These are phyloP conservation scores for Euclidia mi DNA, from an alignment of 2,888 invertebrate genomes.

Conservation along the genomic window DNA sequence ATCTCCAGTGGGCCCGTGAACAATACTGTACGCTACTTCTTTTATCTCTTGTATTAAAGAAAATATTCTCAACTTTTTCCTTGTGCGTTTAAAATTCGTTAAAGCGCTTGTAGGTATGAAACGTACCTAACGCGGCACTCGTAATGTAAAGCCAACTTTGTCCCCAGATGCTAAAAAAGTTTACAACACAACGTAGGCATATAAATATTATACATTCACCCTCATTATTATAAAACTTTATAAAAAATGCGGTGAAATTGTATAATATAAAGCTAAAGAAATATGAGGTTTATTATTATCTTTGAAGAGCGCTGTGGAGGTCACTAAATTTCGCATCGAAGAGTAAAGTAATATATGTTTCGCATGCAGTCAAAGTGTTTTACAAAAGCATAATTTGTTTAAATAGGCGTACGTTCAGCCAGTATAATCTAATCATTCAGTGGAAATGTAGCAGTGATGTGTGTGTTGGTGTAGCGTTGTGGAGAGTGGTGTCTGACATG, in stretches of 20 bases:
- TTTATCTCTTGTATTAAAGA: slow-evolving; percentile 52
- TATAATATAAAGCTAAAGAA: slow-evolving; percentile 30
- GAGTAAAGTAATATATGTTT: no score
- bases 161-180: slow-evolving; percentile 55
- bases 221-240: slow-evolving; percentile 45
- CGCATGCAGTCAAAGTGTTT: no score
- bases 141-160: slow-evolving; percentile 51
- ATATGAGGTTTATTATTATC: slow-evolving; percentile 16
- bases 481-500: no score
- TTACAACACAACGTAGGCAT: slow-evolving; percentile 49
- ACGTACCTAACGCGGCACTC: slow-evolving; percentile 38
- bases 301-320: neutral
- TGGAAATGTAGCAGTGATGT: neutral
- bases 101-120: slow-evolving; percentile 44
- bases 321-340: no score
- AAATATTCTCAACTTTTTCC: slow-evolving; percentile 39
- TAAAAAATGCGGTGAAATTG: slow-evolving; percentile 46
- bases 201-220: slow-evolving; percentile 43
- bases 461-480: no score
- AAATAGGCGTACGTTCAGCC: no score
- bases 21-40: slow-evolving; percentile 49
- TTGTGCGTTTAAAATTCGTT: slow-evolving; percentile 43
- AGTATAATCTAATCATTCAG: no score
- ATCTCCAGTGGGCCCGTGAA: slow-evolving; percentile 53
- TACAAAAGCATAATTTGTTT: no score